phyloP scores from a whole-genome alignment of 2,888 invertebrate species.

The Dexiosoma caninum region DNA sequence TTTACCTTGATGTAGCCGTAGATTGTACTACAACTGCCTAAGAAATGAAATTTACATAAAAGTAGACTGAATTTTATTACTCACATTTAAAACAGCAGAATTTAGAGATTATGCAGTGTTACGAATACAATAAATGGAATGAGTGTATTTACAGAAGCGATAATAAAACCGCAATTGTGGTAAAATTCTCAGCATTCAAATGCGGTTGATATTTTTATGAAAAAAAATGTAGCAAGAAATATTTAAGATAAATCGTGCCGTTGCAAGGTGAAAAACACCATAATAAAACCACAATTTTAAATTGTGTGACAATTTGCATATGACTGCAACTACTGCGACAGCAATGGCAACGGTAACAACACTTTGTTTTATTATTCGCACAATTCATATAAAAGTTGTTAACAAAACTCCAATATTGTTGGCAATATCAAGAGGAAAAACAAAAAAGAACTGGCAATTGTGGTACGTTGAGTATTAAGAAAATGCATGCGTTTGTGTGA shows the following conservation, averaged over 20 bases:
- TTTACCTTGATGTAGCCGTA: neutral
- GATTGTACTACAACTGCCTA: neutral
- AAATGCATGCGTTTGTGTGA: neutral
- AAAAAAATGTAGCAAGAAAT: neutral
- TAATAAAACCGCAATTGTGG: constrained; percentile 56
- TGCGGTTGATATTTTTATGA: constrained; percentile 36
- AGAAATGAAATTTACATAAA: constrained; percentile 1
- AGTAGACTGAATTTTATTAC: constrained; percentile 36
- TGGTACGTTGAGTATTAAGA: constrained; percentile 22
- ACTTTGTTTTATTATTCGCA: neutral
- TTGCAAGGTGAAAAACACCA: constrained; percentile 35
- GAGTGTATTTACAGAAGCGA: constrained; percentile 15
- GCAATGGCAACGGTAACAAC: neutral
- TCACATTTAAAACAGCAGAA: constrained; percentile 36
- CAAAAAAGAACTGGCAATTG: constrained; percentile 35
- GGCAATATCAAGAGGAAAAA: constrained; percentile 8
- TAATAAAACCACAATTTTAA: constrained; percentile 53
- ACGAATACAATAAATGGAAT: constrained; percentile 20
- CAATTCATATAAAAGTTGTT: constrained; percentile 39
- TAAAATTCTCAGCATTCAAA: constrained; percentile 55
- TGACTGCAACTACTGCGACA: constrained; percentile 3
- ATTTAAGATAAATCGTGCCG: constrained; percentile 48
- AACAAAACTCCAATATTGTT: constrained; percentile 33
- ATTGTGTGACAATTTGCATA: constrained; percentile 54
- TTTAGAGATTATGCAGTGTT: constrained; percentile 50